phyloP scores from a whole-genome alignment of 2,797 vertebrate species.

The Gymnoscopelus braueri region DNA sequence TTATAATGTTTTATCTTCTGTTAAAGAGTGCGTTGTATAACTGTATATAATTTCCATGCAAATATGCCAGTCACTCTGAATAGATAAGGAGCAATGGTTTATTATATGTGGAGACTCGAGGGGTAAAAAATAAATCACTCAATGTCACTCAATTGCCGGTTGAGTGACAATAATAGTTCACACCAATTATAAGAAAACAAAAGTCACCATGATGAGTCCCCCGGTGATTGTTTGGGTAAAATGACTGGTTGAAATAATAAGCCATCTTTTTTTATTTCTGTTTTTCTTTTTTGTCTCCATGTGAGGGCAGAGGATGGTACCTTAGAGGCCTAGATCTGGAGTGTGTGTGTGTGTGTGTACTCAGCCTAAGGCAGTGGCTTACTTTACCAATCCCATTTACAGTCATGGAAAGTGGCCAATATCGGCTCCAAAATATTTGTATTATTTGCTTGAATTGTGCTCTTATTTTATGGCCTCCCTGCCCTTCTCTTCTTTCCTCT shows the following conservation, averaged over 20 bases:
- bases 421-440: too few species aligned
- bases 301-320: slow-evolving; percentile 3
- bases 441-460: too few species aligned
- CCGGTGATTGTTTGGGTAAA: slow-evolving; percentile 10
- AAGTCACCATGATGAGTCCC: slow-evolving; percentile 26
- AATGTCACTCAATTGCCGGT: background rate
- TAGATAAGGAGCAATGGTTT: background rate
- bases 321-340: slow-evolving; percentile 24
- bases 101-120: background rate
- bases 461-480: too few species aligned
- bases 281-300: slow-evolving; percentile 18
- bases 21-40: background rate
- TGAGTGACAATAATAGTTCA: slow-evolving; percentile 16
- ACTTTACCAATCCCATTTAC: slow-evolving; percentile 60
- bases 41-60: background rate
- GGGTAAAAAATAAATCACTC: background rate
- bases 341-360: slow-evolving; percentile 6
- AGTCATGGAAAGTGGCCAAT: slow-evolving; percentile 52
- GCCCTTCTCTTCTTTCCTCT: too few species aligned
- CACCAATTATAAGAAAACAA: slow-evolving; percentile 20
- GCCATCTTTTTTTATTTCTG: slow-evolving; percentile 11
- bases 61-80: background rate
- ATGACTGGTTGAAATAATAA: slow-evolving; percentile 22
- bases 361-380: slow-evolving; percentile 29
- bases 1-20: background rate